Conservation (phyloP, 2,113 vertebrate species). For the Tinamus guttatus region DNA sequence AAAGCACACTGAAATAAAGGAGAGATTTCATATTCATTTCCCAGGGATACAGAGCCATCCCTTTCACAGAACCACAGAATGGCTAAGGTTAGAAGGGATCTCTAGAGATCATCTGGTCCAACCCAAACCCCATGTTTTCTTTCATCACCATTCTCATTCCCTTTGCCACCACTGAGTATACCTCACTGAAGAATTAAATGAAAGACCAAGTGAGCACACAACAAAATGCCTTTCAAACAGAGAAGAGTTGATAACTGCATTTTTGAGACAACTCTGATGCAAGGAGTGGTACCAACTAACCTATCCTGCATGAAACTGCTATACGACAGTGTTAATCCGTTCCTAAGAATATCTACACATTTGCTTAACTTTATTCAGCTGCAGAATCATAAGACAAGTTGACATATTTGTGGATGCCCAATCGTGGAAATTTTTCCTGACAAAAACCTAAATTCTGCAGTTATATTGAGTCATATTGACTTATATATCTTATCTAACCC, state of each 20-base stretch:
- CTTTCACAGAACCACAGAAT: too few relatives aligned
- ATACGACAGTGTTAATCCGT: background rate
- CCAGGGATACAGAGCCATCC: background rate
- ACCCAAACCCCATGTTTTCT: too few relatives aligned
- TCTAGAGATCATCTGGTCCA: too few relatives aligned
- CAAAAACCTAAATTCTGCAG: background rate
- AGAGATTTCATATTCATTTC: background rate
- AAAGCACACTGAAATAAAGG: background rate
- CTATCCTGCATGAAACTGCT: background rate
- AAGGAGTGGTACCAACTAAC: background rate
- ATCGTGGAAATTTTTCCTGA: background rate
- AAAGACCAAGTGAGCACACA: background rate
- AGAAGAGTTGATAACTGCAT: background rate
- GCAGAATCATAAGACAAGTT: background rate
- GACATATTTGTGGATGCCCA: background rate
- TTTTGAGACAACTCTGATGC: background rate
- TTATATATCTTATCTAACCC: background rate
- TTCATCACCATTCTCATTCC: too few relatives aligned
- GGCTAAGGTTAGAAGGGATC: too few relatives aligned
- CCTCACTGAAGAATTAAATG: background rate
- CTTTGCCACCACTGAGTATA: background rate
- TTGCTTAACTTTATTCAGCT: background rate
- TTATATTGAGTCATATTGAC: constrained; percentile 67
- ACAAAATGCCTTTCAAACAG: background rate
- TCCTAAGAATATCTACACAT: background rate